Conservation (phyloP, 23 tunicate species). For the Styela plicata region DNA sequence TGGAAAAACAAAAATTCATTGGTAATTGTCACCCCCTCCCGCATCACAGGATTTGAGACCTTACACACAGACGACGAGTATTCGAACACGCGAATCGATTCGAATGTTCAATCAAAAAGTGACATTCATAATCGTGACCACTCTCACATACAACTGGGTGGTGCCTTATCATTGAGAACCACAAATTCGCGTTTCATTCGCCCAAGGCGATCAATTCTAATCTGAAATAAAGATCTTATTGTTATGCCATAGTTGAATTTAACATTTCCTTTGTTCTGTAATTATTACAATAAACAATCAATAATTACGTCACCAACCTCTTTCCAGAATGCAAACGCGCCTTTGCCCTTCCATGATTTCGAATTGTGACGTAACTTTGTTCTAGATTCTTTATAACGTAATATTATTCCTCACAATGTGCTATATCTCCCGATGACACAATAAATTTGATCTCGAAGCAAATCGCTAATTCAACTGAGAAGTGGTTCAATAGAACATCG, state of each 20-base stretch:
- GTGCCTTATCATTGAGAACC: not conserved
- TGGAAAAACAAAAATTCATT: too few species aligned
- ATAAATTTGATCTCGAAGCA: too few species aligned
- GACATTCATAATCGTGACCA: not conserved
- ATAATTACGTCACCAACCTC: constrained; percentile 11
- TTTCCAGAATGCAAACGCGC: constrained; percentile 30
- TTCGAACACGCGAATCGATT: too few species aligned
- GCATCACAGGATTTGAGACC: too few species aligned
- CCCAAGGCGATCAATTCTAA: not conserved
- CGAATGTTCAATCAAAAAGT: too few species aligned
- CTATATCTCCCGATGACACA: not conserved
- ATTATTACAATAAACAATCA: not conserved
- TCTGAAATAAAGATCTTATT: not conserved
- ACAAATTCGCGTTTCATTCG: not conserved
- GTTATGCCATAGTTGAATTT: not conserved
- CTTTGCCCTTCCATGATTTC: constrained; percentile 7
- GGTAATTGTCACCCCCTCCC: too few species aligned
- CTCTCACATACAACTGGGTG: not conserved
- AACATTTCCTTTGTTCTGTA: not conserved
- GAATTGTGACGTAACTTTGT: not conserved
- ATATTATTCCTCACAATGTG: not conserved
- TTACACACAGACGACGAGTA: too few species aligned
- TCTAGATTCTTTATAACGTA: not conserved
- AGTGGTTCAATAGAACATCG: too few species aligned
- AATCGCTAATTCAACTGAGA: too few species aligned